Conservation (phyloP, 2,888 invertebrate species). For the Caenorhabditis doughertyi region DNA sequence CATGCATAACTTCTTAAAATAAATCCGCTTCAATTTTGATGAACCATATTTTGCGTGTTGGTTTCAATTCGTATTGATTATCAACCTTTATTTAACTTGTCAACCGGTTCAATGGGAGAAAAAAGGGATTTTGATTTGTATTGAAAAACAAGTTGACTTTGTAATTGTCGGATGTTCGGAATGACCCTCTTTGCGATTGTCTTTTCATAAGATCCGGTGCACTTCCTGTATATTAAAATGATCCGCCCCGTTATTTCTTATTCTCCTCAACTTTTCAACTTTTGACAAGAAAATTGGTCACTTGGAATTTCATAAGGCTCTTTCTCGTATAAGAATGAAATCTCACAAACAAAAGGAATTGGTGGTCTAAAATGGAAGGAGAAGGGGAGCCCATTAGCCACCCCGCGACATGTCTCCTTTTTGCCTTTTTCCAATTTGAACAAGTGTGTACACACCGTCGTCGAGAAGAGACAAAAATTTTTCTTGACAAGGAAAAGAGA, state of each 20-base stretch:
- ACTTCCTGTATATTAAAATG: conserved; percentile 54
- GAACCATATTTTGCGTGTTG: too few species aligned
- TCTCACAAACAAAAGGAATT: conserved; percentile 19
- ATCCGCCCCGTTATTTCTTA: not conserved
- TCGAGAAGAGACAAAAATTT: conserved; percentile 54
- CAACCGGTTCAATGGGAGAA: not conserved
- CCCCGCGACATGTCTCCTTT: not conserved
- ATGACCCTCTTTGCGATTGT: conserved; percentile 26
- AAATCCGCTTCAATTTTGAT: too few species aligned
- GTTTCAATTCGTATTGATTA: too few species aligned
- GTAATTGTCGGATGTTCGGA: conserved; percentile 63
- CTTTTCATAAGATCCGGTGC: conserved; percentile 37
- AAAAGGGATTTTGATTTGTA: not conserved
- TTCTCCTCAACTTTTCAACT: conserved; percentile 44
- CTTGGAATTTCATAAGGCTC: not conserved
- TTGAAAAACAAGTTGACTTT: conserved; percentile 1
- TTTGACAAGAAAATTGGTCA: conserved; percentile 57
- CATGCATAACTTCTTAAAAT: too few species aligned
- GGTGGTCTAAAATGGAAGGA: not conserved
- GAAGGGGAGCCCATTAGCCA: conserved; percentile 5
- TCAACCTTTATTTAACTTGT: conserved; percentile 1
- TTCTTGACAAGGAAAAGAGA: conserved; percentile 49
- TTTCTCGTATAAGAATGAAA: too few species aligned
- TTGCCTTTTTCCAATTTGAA: conserved; percentile 44
- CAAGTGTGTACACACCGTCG: conserved; percentile 32